Evolutionary conservation across 2,113 vertebrate genomes (phyloP).

Genomic region (Anolis carolinensis): DNA sequence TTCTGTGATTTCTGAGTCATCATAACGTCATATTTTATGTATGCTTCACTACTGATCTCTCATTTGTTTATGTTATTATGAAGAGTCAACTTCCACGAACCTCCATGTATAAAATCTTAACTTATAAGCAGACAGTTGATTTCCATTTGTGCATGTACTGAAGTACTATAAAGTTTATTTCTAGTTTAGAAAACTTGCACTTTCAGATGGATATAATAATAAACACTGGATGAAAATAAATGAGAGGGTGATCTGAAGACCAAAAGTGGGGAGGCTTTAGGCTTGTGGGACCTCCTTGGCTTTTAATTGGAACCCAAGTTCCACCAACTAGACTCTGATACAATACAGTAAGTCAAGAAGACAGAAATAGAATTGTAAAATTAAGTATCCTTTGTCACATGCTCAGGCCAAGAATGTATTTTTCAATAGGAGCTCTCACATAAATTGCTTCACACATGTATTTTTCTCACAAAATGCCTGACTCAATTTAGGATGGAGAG

Average conservation of each 20-base stretch:
- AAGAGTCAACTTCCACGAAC: not conserved
- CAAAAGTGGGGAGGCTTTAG: not conserved
- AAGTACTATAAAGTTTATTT: not conserved
- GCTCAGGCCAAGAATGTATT: not conserved
- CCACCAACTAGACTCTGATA: not conserved
- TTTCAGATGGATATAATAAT: not conserved
- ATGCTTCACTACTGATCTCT: not conserved
- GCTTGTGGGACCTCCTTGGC: not conserved
- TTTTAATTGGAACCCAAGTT: not conserved
- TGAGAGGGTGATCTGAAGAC: not conserved
- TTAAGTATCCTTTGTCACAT: not conserved
- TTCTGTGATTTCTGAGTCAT: not conserved
- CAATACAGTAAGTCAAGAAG: not conserved
- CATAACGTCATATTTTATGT: not conserved
- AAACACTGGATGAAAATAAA: not conserved
- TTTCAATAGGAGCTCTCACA: not conserved
- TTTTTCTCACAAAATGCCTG: not conserved
- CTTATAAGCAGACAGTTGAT: not conserved
- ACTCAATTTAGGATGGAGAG: not conserved
- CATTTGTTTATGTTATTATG: not conserved
- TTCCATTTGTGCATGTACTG: not conserved
- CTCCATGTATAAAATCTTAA: not conserved
- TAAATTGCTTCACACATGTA: not conserved
- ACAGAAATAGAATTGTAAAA: not conserved
- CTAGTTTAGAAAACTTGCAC: not conserved